Conservation (phyloP, 2,113 vertebrate species). For the Lepisosteus osseus region DNA sequence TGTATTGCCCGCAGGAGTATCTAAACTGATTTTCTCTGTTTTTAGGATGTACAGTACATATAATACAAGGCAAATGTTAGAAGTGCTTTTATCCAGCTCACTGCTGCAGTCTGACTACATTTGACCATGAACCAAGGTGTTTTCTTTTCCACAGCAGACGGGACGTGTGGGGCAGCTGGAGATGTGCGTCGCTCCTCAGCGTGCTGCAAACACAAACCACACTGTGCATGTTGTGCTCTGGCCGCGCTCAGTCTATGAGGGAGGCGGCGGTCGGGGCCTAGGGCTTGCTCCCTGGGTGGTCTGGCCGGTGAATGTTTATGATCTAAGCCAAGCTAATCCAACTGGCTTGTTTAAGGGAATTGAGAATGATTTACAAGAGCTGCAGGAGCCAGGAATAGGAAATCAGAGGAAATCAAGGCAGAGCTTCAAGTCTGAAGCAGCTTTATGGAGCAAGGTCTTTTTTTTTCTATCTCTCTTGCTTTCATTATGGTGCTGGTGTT, state of each 20-base stretch:
- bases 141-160: constrained; percentile 62
- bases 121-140: constrained; percentile 29
- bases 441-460: constrained; percentile 17
- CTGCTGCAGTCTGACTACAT: neutral
- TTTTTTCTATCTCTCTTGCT: constrained; percentile 28
- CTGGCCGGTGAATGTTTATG: constrained; percentile 73
- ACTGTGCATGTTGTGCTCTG: constrained; percentile 48
- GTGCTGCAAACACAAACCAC: constrained; percentile 61
- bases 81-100: constrained; percentile 49
- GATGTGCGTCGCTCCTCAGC: constrained; percentile 49
- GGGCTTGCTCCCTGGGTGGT: constrained; percentile 66
- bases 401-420: constrained; percentile 63
- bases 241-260: constrained; percentile 44
- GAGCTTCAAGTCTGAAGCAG: constrained; percentile 54
- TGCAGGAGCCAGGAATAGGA: constrained; percentile 58
- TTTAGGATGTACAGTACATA: no score
- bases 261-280: constrained; percentile 31
- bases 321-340: constrained; percentile 76
- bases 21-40: neutral
- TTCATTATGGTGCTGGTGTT: constrained; percentile 24
- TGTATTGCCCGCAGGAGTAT: no score
- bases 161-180: constrained; percentile 33
- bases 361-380: constrained; percentile 77
- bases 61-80: neutral
- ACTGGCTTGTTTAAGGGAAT: constrained; percentile 76